Conservation (phyloP, 2,888 invertebrate species). For the Sepioteuthis lessoniana region DNA sequence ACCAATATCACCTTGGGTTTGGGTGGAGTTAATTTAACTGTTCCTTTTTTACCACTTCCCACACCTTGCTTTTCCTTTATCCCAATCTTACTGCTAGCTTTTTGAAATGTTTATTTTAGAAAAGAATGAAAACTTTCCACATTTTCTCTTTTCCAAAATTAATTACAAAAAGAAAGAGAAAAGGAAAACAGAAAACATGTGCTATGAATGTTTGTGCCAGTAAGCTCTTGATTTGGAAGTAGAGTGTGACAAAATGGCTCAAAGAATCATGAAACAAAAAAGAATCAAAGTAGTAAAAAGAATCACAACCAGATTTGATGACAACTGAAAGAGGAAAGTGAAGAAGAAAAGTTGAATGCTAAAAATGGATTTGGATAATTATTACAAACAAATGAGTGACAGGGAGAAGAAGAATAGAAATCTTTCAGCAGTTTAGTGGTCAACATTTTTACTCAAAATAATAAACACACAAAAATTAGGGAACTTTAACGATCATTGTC, state of each 20-base stretch:
- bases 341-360: background rate
- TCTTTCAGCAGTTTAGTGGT: background rate
- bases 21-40: background rate
- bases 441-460: background rate
- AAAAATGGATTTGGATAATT: background rate
- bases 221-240: background rate
- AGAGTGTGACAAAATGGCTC: background rate
- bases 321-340: too few species aligned
- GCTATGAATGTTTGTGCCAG: background rate
- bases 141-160: background rate
- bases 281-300: background rate
- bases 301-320: background rate
- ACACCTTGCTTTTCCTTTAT: background rate
- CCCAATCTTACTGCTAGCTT: background rate
- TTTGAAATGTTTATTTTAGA: conserved; percentile 14
- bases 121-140: background rate
- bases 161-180: background rate
- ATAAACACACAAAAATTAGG: background rate
- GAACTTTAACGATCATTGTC: background rate
- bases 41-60: background rate
- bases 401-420: background rate
- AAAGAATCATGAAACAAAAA: background rate
- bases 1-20: background rate
- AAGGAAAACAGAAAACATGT: background rate
- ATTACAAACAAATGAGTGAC: background rate